Conservation (phyloP, 2,797 vertebrate genomes). For the Gymnothorax javanicus region DNA sequence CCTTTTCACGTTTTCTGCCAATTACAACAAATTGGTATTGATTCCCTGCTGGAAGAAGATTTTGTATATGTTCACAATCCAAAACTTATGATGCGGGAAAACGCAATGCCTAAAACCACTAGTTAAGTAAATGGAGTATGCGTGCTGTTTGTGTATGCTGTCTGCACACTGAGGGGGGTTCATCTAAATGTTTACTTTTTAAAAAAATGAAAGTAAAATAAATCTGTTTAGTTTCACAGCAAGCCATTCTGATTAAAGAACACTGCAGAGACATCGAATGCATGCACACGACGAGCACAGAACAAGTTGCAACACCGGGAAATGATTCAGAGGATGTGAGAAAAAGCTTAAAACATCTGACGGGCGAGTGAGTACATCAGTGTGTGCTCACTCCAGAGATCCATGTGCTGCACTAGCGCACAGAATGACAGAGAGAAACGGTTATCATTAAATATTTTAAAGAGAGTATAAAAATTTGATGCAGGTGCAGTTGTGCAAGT, state of each 20-base stretch:
- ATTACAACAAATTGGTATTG: slow-evolving; percentile 47
- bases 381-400: not conserved
- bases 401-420: not conserved
- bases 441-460: not conserved
- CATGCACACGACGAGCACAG: not conserved
- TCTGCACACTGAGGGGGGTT: not conserved
- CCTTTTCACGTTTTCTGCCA: slow-evolving; percentile 30
- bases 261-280: slow-evolving; percentile 32
- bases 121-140: not conserved
- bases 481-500: not conserved
- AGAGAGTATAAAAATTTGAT: not conserved
- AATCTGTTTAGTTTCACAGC: slow-evolving; percentile 41
- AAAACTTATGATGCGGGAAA: slow-evolving; percentile 21
- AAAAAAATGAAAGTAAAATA: not conserved
- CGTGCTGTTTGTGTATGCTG: slow-evolving; percentile 17
- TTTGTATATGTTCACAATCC: slow-evolving; percentile 37
- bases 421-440: not conserved
- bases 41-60: slow-evolving; percentile 48
- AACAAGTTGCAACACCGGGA: not conserved
- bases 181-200: not conserved
- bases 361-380: not conserved
- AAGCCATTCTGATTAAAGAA: slow-evolving; percentile 29
- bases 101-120: not conserved
- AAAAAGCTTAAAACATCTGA: not conserved
- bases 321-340: not conserved